These are phyloP conservation scores for Okapia johnstoni DNA, from an alignment of 2,113 vertebrate genomes.

Conservation along the genomic window DNA sequence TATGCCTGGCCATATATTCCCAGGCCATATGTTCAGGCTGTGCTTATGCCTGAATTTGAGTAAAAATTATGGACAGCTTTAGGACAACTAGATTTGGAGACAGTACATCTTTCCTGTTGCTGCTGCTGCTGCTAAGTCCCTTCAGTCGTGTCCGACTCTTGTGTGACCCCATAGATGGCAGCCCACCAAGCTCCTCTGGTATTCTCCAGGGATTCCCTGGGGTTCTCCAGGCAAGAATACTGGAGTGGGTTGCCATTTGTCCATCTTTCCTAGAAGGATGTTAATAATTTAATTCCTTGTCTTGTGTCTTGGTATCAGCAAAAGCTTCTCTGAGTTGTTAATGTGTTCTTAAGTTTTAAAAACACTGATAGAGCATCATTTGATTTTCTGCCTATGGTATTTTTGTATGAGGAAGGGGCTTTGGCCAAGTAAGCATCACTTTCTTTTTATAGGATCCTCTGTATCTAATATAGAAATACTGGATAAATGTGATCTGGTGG, in stretches of 20 bases:
- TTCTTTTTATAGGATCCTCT: not conserved
- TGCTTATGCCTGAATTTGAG: not conserved
- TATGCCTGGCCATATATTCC: not conserved
- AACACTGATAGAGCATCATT: not conserved
- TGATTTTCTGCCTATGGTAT: not conserved
- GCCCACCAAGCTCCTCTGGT: not conserved
- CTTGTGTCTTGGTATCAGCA: not conserved
- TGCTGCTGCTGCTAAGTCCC: not conserved
- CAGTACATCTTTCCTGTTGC: not conserved
- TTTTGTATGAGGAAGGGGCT: not conserved
- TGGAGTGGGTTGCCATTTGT: not conserved
- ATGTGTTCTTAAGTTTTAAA: constrained; percentile 10
- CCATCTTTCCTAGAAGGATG: not conserved
- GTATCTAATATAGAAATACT: not conserved
- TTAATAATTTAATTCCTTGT: not conserved
- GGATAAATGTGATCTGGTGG: not conserved
- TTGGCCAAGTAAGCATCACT: not conserved
- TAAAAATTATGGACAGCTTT: constrained; percentile 11
- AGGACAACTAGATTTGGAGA: not conserved
- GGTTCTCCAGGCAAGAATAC: not conserved
- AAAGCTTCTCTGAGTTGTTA: not conserved
- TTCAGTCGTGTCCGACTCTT: not conserved
- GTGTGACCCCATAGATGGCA: not conserved
- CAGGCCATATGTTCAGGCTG: not conserved
- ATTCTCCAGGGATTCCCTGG: not conserved